Conservation (phyloP, 2,888 invertebrate species). For the Frankliniella intonsa region DNA sequence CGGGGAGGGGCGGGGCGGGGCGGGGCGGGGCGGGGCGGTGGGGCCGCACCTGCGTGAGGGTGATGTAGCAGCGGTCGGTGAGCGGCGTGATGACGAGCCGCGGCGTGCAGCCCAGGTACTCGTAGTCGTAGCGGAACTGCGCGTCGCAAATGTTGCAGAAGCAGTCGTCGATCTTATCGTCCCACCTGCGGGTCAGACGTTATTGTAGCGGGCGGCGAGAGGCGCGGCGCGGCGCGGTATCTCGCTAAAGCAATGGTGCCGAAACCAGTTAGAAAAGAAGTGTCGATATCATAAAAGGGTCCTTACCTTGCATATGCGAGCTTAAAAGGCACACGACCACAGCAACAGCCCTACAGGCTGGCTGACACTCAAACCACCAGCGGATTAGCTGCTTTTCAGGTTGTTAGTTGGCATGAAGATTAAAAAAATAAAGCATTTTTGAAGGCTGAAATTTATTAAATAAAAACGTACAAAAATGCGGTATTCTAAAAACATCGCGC, state of each 20-base stretch:
- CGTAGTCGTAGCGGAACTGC: conserved; percentile 84
- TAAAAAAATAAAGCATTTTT: conserved; percentile 1
- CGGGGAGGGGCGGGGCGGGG: too few relatives aligned
- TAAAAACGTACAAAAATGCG: neutral
- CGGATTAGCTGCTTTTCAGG: neutral
- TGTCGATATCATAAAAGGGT: neutral
- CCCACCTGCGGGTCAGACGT: conserved; percentile 60
- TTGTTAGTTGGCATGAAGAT: neutral
- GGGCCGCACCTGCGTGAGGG: conserved; percentile 68
- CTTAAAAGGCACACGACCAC: neutral
- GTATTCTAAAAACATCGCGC: neutral
- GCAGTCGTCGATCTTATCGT: conserved; percentile 70
- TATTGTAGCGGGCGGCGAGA: too few relatives aligned
- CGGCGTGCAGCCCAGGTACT: conserved; percentile 91
- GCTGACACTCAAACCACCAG: neutral
- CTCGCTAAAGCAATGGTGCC: neutral
- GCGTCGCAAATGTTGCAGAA: conserved; percentile 94
- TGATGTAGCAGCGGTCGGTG: conserved; percentile 94
- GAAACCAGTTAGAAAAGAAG: neutral
- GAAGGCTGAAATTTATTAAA: neutral
- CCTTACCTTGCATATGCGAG: neutral
- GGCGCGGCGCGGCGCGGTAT: too few relatives aligned
- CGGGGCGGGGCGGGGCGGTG: too few relatives aligned
- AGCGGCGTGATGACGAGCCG: conserved; percentile 90
- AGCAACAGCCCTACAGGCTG: too few relatives aligned